These are phyloP conservation scores for Pan paniscus DNA, from an alignment of 2,113 vertebrate species.

Conservation along the genomic window DNA sequence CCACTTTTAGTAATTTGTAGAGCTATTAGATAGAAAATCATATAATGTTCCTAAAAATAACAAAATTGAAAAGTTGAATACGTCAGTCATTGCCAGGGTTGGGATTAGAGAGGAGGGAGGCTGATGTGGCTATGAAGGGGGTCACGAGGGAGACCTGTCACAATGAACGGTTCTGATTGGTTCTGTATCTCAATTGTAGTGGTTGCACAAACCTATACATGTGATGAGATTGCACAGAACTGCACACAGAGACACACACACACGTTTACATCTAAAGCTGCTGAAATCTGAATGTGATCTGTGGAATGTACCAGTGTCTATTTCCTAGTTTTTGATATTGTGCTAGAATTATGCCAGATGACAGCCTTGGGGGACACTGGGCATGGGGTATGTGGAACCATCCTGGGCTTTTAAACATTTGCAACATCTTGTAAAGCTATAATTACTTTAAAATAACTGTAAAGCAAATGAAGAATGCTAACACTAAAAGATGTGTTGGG, in stretches of 20 bases:
- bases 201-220: not conserved
- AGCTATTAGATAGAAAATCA: not conserved
- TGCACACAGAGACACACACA: not conserved
- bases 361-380: not conserved
- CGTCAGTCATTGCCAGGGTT: not conserved
- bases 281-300: not conserved
- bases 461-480: not conserved
- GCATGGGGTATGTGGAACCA: not conserved
- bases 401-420: not conserved
- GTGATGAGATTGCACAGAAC: not conserved
- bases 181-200: not conserved
- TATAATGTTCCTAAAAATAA: not conserved
- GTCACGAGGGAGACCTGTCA: too few relatives aligned
- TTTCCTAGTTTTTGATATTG: not conserved
- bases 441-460: not conserved
- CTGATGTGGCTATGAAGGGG: not conserved
- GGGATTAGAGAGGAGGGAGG: not conserved
- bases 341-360: not conserved
- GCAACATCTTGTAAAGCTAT: not conserved
- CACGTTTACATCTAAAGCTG: not conserved
- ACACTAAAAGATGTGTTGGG: fast-evolving
- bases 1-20: not conserved
- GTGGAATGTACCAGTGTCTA: not conserved
- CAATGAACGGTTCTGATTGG: not conserved
- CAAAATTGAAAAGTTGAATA: not conserved